Evolutionary conservation across 30 jellyfish, hydroid and myxozoan species (phyloP).

Genomic region (Morbakka virulenta): DNA sequence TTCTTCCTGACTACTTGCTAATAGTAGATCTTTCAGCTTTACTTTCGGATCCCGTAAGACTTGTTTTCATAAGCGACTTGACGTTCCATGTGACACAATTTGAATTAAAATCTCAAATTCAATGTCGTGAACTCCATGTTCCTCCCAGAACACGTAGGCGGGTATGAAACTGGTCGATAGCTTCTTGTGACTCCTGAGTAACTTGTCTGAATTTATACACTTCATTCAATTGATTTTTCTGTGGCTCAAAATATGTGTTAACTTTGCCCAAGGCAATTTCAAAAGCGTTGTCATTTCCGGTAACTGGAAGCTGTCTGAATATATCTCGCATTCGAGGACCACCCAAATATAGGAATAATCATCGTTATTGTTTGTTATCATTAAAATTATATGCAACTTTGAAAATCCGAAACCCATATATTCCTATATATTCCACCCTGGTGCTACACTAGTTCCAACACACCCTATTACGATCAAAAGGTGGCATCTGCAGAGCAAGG

Average conservation of each 20-base stretch:
- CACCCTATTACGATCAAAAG: not conserved
- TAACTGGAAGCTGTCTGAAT: slow-evolving; percentile 32
- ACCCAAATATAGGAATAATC: not conserved
- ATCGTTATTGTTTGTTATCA: not conserved
- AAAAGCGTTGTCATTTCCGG: slow-evolving; percentile 9
- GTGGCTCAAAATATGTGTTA: no score
- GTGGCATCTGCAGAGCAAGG: no score
- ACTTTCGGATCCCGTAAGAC: not conserved
- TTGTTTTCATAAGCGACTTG: slow-evolving; percentile 2
- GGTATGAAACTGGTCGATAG: no score
- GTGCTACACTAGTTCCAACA: slow-evolving; percentile 11
- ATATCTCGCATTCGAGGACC: slow-evolving; percentile 22
- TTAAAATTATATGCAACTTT: not conserved
- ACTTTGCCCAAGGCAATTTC: no score
- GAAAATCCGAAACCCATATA: no score
- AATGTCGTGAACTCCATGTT: no score
- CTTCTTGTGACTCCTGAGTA: slow-evolving; percentile 2
- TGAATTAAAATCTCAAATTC: no score
- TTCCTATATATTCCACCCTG: not conserved
- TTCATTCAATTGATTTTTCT: no score
- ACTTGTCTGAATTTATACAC: slow-evolving; percentile 27
- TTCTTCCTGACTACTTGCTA: slow-evolving; percentile 24
- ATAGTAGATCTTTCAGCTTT: not conserved
- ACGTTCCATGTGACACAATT: no score
- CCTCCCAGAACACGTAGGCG: slow-evolving; percentile 31